Evolutionary conservation across 2,113 vertebrate species (phyloP), one percentile per base, ranked within the genome.

Genomic region (Butorides virescens): DNA sequence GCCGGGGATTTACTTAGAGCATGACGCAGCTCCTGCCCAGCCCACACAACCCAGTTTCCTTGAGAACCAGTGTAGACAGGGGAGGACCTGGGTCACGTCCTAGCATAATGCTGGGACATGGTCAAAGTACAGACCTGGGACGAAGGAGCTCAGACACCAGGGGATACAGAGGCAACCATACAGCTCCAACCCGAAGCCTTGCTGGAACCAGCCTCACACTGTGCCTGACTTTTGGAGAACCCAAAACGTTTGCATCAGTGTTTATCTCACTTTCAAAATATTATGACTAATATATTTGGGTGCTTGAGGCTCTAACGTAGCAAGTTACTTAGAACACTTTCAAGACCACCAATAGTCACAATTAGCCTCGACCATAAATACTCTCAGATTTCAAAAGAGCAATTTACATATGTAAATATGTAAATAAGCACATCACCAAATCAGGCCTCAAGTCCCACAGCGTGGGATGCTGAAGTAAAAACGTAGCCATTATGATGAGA

Each of bases 201-300:
- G 52, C 79, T 91, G 62, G 76, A 78, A 62, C 83, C 25, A 71
- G 85, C 62, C 76, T 85, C 9, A 1, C 56, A 21, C 29, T 53
- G 20, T 0, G 70, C 39, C 62, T 72, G 74, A 62, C 44, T 92
- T 85, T 67, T 52, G 56, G 49, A 83, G 84, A 91, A 18, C 86
- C 76, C 65, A 93, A 95, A 93, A 68, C 47, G 72, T 89, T 84
- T 89, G 58, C 25, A 1, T 30, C 63, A 96, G 65, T 94, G 94
- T 95, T 97, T 95, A 93, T 95, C 56, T 92, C 86, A 21, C 80
- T 91, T 92, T 89, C 92, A 95, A 96, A 95, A 96, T 96, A 96
- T 91, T 95, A 91, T 96, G 86, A 96, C 88, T 93, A 92, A 81
- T 85, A 90, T 81, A 56, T 88, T 91, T 67, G 72, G 44, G 86